Percentiles rank a stretch among this genome's conserved stretches.
Conservation (phyloP, 1,140 invertebrate species). For the Zaprionus nigranus region DNA sequence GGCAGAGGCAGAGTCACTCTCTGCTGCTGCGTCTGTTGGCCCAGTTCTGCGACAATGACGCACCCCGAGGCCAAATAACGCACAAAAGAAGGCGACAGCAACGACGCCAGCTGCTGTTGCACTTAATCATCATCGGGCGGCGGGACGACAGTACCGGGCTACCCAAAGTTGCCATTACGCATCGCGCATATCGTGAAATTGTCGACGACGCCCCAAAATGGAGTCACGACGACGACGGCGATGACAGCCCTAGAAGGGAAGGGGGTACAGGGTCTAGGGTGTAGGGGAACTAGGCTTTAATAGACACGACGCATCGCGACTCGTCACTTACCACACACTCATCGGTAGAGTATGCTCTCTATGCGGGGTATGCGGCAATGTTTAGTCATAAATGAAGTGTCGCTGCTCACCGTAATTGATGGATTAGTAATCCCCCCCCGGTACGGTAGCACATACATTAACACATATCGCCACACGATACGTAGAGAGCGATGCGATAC, state of each 20-base stretch:
- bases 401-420: conserved; percentile 52
- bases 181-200: conserved; percentile 28
- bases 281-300: conserved; percentile 41
- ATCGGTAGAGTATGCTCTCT: conserved; percentile 51
- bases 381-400: conserved; percentile 65
- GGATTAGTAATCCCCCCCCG: conserved; percentile 50
- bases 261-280: not conserved
- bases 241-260: conserved; percentile 52
- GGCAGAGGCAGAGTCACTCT: conserved; percentile 1
- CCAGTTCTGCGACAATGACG: conserved; percentile 73
- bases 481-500: no score
- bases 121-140: conserved; percentile 67
- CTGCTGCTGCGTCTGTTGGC: conserved; percentile 67
- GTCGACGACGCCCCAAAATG: conserved; percentile 55
- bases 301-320: conserved; percentile 53
- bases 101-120: conserved; percentile 56
- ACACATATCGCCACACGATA: conserved; percentile 12
- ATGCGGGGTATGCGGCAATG: not conserved
- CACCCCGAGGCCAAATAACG: conserved; percentile 34
- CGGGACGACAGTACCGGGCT: conserved; percentile 32
- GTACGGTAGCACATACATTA: conserved; percentile 18
- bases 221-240: conserved; percentile 66
- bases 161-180: conserved; percentile 77
- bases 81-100: conserved; percentile 42
- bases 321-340: conserved; percentile 40